Evolutionary conservation across 2,888 invertebrate species (phyloP).

Genomic region (Plebejus anna): DNA sequence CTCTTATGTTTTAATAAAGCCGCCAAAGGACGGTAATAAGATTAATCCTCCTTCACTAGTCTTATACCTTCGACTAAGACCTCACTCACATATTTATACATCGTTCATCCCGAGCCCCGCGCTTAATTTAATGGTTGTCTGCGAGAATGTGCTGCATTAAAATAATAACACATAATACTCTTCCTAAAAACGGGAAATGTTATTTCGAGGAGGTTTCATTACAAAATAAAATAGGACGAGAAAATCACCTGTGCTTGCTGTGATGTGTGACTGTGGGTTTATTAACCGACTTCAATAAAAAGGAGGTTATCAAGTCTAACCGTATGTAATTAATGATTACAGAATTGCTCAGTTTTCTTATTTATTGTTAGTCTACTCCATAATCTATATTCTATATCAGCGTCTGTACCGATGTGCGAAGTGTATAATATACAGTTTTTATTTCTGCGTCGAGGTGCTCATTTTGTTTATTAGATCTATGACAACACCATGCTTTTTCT

Average conservation of each 20-base stretch:
- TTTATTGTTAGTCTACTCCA: too few species aligned
- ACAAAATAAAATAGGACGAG: conserved; percentile 20
- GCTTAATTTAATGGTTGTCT: conserved; percentile 24
- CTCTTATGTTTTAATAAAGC: neutral
- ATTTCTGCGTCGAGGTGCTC: too few species aligned
- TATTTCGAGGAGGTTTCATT: conserved; percentile 13
- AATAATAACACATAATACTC: conserved; percentile 26
- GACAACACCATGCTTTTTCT: neutral
- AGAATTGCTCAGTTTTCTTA: too few species aligned
- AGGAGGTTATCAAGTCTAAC: too few species aligned
- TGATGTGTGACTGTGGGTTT: neutral
- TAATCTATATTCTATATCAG: too few species aligned
- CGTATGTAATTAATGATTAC: too few species aligned
- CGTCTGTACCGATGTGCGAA: too few species aligned
- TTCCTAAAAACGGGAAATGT: conserved; percentile 19
- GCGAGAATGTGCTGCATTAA: conserved; percentile 28
- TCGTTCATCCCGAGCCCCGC: conserved; percentile 22
- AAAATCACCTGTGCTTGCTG: neutral
- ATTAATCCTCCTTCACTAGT: conserved; percentile 1
- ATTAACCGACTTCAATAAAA: too few species aligned
- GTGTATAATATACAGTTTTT: too few species aligned
- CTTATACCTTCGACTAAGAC: conserved; percentile 14
- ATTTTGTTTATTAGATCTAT: too few species aligned
- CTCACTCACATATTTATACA: conserved; percentile 15
- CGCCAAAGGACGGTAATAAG: neutral